Percentiles rank a stretch among this genome's conserved stretches.
Conservation (phyloP, 1,140 invertebrate species). For the Drosophila ficusphila region DNA sequence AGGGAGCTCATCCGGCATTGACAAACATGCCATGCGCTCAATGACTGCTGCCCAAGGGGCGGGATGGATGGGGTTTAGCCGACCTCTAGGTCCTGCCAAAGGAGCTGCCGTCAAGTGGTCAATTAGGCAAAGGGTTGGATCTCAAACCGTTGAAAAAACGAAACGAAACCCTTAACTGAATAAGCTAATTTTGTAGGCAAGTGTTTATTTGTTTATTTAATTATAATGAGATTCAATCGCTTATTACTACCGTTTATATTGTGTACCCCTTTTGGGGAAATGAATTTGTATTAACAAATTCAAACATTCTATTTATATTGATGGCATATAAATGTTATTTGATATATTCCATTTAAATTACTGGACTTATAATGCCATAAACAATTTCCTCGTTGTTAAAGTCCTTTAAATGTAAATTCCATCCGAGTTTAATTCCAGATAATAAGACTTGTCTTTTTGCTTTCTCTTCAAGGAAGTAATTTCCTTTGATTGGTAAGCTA, state of each 20-base stretch:
- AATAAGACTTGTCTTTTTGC: neutral
- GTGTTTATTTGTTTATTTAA: neutral
- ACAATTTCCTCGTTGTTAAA: too few relatives aligned
- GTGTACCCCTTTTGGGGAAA: too few relatives aligned
- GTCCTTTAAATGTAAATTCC: neutral
- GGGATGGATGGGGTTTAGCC: neutral
- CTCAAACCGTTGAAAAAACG: slow-evolving; percentile 5
- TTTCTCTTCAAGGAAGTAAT: neutral
- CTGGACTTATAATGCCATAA: too few relatives aligned
- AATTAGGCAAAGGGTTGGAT: slow-evolving; percentile 41
- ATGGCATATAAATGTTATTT: too few relatives aligned
- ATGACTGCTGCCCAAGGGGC: slow-evolving; percentile 17
- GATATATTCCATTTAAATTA: too few relatives aligned
- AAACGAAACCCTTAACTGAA: neutral
- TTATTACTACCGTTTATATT: too few relatives aligned
- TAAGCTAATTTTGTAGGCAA: neutral
- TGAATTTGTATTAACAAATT: too few relatives aligned
- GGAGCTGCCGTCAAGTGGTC: slow-evolving; percentile 50
- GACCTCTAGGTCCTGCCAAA: slow-evolving; percentile 8
- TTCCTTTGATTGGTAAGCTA: neutral
- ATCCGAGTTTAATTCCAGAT: too few relatives aligned
- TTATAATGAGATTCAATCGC: too few relatives aligned
- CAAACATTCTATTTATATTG: too few relatives aligned
- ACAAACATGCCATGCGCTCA: slow-evolving; percentile 38
- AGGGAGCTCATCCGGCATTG: slow-evolving; percentile 38